Evolutionary conservation across 2,797 vertebrate species (phyloP).

Genomic region (Chaetodon trifasciatus): DNA sequence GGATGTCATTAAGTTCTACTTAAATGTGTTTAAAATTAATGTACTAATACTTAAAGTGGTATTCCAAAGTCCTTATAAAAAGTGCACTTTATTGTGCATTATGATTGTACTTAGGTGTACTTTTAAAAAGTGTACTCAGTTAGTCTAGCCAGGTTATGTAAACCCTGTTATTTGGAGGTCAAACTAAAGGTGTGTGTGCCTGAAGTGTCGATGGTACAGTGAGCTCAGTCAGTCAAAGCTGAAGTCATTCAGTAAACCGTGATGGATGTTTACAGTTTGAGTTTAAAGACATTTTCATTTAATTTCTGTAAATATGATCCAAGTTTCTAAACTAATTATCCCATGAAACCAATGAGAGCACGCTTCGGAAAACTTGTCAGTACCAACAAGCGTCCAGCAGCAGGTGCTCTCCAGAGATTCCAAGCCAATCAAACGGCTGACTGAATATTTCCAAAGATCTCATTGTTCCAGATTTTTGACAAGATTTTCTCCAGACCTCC

Average conservation of each 20-base stretch:
- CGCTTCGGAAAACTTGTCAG: conserved; percentile 8
- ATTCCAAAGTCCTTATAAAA: too few species aligned
- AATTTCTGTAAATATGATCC: neutral
- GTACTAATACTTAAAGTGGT: too few species aligned
- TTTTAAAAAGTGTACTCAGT: too few species aligned
- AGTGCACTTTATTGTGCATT: too few species aligned
- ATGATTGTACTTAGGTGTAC: too few species aligned
- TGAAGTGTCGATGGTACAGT: neutral
- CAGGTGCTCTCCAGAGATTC: conserved; percentile 21
- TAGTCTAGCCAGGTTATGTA: too few species aligned
- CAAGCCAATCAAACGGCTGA: neutral
- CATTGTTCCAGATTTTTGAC: conserved; percentile 19
- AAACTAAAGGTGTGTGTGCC: neutral
- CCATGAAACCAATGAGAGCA: conserved; percentile 30
- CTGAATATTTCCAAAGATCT: conserved; percentile 29
- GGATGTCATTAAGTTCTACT: too few species aligned
- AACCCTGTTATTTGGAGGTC: neutral
- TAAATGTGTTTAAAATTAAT: too few species aligned
- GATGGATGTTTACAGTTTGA: neutral
- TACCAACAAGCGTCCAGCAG: neutral
- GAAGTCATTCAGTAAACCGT: neutral
- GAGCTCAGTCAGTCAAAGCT: neutral
- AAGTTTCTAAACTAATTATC: conserved; percentile 19
- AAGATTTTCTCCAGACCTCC: conserved; percentile 36
- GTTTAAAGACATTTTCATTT: too few species aligned